Base-by-base conservation (phyloP, 1,140 invertebrate species). In the Diorhabda elongata region DNA sequence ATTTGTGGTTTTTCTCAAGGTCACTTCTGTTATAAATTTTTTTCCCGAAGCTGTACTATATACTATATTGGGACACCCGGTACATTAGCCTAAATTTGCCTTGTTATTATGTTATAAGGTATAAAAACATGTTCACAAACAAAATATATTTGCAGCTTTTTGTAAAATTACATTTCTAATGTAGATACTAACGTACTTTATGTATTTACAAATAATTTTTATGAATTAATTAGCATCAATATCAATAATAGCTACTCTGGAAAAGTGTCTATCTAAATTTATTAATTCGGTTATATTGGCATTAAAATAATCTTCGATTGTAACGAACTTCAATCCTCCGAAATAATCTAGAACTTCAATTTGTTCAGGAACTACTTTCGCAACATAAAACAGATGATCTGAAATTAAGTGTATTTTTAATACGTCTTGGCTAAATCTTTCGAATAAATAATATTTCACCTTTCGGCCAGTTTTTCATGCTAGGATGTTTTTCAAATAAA, bases 281-380 rank as follows among this genome's bases (percentile, higher is more conserved):
- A 72, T 64, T 9, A 69, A 4, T 43, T 64, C 44, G 26, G 68
- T 70, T 56, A 71, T 42, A 44, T 65, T 70, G 5, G 73, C 70
- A 61, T 71, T 73, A 60, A 74, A 77, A 67, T 77, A 77, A 64
- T 77, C 76, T 42, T 74, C 47, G 26, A 45, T 62, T 5, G 60
- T 81, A 6, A 92, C 85, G 73, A 86, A 84, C 71, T 88, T 87
- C 2, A 90, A 87, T 8, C 92, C 92, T 5, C 92, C 92, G 78
- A 92, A 93, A 76, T 85, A 89, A 76, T 93, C 91, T 60, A 93
- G 78, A 66, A 93, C 85, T 43, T 84, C 85, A 60, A 94, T 90
- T 72, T 89, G 85, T 7, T 80, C 79, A 43, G 93, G 90, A 59
- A 90, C 83, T 73, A 94, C 71, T 81, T 91, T 91, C 0, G 89